Evolutionary conservation across 2,888 invertebrate species (phyloP).

Genomic region (Coronaproctus castanopsis): DNA sequence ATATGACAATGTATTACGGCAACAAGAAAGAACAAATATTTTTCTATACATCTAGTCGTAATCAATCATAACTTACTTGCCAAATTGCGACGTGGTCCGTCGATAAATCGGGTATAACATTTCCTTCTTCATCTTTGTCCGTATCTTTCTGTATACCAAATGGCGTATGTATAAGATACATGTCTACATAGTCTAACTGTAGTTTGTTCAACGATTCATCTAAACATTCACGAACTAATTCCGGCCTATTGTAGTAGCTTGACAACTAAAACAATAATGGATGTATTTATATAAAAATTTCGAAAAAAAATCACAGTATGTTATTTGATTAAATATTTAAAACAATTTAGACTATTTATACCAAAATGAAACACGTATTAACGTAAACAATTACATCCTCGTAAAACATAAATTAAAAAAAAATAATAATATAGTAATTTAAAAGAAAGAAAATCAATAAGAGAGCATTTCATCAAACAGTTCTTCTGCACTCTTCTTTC

Average conservation of each 20-base stretch:
- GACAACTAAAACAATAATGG: conserved; percentile 24
- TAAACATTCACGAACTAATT: conserved; percentile 41
- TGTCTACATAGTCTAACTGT: conserved; percentile 56
- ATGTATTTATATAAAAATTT: conserved; percentile 39
- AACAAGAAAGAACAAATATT: too few relatives aligned
- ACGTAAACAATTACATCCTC: too few relatives aligned
- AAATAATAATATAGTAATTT: too few relatives aligned
- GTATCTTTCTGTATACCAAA: not conserved
- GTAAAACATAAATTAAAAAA: too few relatives aligned
- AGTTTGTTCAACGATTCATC: conserved; percentile 43
- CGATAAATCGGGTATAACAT: not conserved
- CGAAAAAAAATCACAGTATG: conserved; percentile 41
- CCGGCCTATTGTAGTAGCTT: conserved; percentile 36
- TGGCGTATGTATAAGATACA: conserved; percentile 63
- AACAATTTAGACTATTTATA: too few relatives aligned
- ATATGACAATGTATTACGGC: too few relatives aligned
- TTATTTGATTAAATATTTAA: not conserved
- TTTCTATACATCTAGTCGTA: too few relatives aligned
- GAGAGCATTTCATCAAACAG: too few relatives aligned
- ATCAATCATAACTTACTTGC: conserved; percentile 5
- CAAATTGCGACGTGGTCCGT: conserved; percentile 6
- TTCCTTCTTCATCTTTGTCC: not conserved
- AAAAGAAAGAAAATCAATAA: too few relatives aligned
- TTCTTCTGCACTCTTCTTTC: too few relatives aligned
- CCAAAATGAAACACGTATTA: too few relatives aligned